Base-by-base conservation (phyloP, 2,888 invertebrate species). In the Caenorhabditis virilis region DNA sequence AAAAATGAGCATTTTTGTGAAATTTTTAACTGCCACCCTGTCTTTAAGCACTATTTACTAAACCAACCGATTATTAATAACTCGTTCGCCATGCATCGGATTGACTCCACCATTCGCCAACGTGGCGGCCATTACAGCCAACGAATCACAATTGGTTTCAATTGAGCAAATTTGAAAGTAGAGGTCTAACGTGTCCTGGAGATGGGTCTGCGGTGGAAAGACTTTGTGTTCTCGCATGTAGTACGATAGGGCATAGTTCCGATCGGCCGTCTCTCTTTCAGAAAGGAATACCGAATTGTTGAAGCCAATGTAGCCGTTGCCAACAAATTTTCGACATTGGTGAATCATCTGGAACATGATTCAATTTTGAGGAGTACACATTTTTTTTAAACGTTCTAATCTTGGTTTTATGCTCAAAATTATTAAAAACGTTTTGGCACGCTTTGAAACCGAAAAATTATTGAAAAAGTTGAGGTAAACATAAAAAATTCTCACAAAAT, bases 181-280 rank as follows among this genome's bases (percentile, higher is more conserved):
- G 51, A 82, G 72, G 45, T 82, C 81, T 43, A 82, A 63, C 69
- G 91, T 90, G 54, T 79, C 79, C 33, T 74, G 73, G 23, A 77
- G 55, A 43, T 76, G 74, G 18, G 76, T 64, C 47, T 74, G 63
- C 41, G 65, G 57, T 15, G 78, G 80, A 56, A 78, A 80, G 15
- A 72, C 74, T 47, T 71, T 68, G 63, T 76, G 89, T 84, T 97
- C 97, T 47, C 92, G 88, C 94, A 97, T 94, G 84, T 93, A 97
- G 85, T 95, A 97, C 43, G 93, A 95, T 43, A 97, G 88, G 1
- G 97, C 95, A 85, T 93, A 97, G 85, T 97, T 98, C 74, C 97
- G 87, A 84, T 98, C 95, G 0, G 95, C 95, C 1, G 94, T 93
- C 84, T 95, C 95, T 53, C 94, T 88, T 85, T 97, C 97, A 0